Percentiles rank a stretch among this genome's conserved stretches.
phyloP scores from a whole-genome alignment of 2,797 vertebrate species.

The Syngnathus acus region DNA sequence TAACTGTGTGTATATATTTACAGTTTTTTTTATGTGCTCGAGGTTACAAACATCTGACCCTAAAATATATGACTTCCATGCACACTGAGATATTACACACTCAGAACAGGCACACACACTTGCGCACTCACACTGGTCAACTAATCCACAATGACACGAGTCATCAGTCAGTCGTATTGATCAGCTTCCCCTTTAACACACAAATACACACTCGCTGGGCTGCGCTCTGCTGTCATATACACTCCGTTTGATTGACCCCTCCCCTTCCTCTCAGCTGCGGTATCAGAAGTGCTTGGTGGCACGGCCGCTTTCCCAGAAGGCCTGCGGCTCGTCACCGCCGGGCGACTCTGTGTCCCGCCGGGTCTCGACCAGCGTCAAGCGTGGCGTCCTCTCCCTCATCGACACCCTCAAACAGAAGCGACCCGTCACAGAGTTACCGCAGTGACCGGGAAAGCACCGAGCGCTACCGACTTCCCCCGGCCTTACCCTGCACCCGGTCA shows the following conservation, averaged over 20 bases:
- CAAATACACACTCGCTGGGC: constrained; percentile 2
- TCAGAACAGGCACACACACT: too few species aligned
- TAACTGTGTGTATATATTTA: too few species aligned
- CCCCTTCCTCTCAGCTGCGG: constrained; percentile 72
- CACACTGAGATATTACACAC: too few species aligned
- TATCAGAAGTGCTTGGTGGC: constrained; percentile 99
- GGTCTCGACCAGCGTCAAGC: constrained; percentile 92
- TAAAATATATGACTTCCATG: too few species aligned
- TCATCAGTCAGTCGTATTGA: too few species aligned
- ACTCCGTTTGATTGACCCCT: neutral
- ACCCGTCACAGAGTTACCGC: constrained; percentile 82
- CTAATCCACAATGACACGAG: too few species aligned
- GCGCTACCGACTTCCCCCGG: constrained; percentile 9
- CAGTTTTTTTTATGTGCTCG: too few species aligned
- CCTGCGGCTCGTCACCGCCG: constrained; percentile 81
- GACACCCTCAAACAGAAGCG: constrained; percentile 99
- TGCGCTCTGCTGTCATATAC: neutral
- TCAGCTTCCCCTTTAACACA: neutral
- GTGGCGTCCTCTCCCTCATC: constrained; percentile 93
- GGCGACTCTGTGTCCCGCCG: constrained; percentile 89
- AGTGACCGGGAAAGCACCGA: constrained; percentile 51
- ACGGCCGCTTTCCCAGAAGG: constrained; percentile 87
- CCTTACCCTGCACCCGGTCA: constrained; percentile 17
- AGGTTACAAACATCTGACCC: too few species aligned
- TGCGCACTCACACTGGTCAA: neutral